Evolutionary conservation across 1,140 invertebrate species (phyloP).

Genomic region (Magallana angulata): DNA sequence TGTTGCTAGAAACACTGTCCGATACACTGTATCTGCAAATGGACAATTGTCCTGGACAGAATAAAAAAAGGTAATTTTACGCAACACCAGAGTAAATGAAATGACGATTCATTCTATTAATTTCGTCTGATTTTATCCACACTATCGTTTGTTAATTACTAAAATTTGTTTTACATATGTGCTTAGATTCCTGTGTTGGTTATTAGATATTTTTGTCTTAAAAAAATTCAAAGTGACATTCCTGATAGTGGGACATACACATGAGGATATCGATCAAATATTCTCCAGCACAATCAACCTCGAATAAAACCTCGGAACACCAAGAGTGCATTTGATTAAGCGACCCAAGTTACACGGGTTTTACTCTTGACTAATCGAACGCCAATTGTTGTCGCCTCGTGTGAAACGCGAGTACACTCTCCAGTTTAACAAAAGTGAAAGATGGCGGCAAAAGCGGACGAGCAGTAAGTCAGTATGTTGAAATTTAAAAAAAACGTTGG

Average conservation of each 20-base stretch:
- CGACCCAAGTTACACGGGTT: not conserved
- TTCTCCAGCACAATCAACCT: constrained; percentile 39
- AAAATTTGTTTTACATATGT: constrained; percentile 41
- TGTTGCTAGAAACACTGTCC: not conserved
- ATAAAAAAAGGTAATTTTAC: constrained; percentile 37
- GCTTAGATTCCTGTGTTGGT: constrained; percentile 33
- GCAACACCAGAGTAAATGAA: not conserved
- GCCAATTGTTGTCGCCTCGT: not conserved
- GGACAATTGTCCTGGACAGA: constrained; percentile 42
- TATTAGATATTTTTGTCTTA: constrained; percentile 43
- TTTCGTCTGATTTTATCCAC: not conserved
- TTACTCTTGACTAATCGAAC: not conserved
- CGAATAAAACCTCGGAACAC: too few species aligned
- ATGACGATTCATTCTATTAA: not conserved
- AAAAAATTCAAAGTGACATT: constrained; percentile 49
- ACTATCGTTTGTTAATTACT: not conserved
- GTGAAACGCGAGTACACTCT: constrained; percentile 14
- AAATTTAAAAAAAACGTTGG: not conserved
- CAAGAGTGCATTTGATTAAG: not conserved
- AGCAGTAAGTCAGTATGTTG: constrained; percentile 9
- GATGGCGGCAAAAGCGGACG: constrained; percentile 5
- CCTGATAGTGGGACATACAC: constrained; percentile 53
- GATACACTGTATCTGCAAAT: constrained; percentile 41
- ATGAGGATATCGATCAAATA: constrained; percentile 55
- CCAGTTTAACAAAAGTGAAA: constrained; percentile 10